Percentiles rank a stretch among this genome's conserved stretches.
Evolutionary conservation across 2,113 vertebrate species (phyloP).

Genomic region (Oreocharis arfaki): DNA sequence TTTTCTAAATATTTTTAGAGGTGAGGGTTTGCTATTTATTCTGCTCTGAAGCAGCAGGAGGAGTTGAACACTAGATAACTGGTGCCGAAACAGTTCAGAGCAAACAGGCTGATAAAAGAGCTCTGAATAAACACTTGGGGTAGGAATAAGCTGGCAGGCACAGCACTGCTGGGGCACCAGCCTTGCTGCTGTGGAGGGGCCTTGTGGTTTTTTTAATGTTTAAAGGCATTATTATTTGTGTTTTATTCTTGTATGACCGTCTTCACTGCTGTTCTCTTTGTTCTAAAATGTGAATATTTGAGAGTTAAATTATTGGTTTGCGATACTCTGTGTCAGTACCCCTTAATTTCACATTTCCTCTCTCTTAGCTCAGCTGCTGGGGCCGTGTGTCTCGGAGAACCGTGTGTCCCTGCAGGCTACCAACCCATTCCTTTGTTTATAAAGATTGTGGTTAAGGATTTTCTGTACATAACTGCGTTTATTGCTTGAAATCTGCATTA

Average conservation of each 20-base stretch:
- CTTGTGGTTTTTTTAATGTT: too few species aligned
- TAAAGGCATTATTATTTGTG: not conserved
- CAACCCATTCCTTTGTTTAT: not conserved
- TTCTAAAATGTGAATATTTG: not conserved
- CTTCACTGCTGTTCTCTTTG: not conserved
- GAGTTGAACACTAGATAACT: not conserved
- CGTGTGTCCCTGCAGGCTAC: accelerated
- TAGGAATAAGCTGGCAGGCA: accelerated
- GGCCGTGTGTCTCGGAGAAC: not conserved
- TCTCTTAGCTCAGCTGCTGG: accelerated
- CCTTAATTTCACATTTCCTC: not conserved
- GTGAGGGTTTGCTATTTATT: not conserved
- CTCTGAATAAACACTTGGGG: not conserved
- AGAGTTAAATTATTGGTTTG: not conserved
- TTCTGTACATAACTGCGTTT: not conserved
- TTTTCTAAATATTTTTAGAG: not conserved
- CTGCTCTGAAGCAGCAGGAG: not conserved
- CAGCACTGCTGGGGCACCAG: not conserved
- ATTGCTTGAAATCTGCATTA: not conserved
- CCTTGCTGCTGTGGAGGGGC: not conserved
- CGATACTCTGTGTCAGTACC: not conserved
- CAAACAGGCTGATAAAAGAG: not conserved
- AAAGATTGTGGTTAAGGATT: not conserved
- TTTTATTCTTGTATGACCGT: not conserved
- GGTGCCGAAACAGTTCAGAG: not conserved